Base-by-base conservation (phyloP, 2,888 invertebrate genomes). In the Strigamia crassipes region DNA sequence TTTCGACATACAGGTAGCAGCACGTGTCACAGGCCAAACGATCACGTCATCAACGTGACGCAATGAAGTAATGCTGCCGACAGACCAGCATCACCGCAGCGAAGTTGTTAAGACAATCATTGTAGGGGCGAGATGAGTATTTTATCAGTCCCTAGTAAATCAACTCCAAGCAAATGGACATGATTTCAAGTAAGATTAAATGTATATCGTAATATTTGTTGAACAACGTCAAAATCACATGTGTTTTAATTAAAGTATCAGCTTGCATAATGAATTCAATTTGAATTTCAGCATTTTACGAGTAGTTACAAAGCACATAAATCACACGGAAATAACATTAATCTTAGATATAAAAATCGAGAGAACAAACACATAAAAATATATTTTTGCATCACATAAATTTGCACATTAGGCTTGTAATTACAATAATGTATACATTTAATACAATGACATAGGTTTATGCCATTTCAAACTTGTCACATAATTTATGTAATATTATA, bases 21-120 rank as follows among this genome's bases (percentile, higher is more conserved):
- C 56, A 56, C 56, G 21, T n/a, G n/a, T n/a, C 56, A 18, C 56
- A n/a, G 6, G 21, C 5, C 46, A 18, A 6, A 0, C 2, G 21
- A 9, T 1, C n/a, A 56, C 56, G 56, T 56, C 56, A 56, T 56
- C 56, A 9, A 18, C 21, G 18, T 56, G 56, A 56, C 56, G 56
- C 56, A 56, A 56, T 56, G 56, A 56, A 18, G 56, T 56, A 56
- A 56, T 56, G 56, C 56, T 56, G 18, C 56, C 21, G 56, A 21
- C 56, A 56, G 56, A 56, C 56, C 56, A 56, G 56, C 56, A 56
- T 56, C 56, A 56, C 56, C 56, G 56, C 56, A 56, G 56, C 18
- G 56, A 18, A 56, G 56, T 56, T 56, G 18, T 56, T n/a, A 21
- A n/a, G 56, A 56, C 56, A 56, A 56, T 56, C 56, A 56, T 56